phyloP scores from a whole-genome alignment of 2,888 invertebrate species.

The Tetrapedia diversipes region DNA sequence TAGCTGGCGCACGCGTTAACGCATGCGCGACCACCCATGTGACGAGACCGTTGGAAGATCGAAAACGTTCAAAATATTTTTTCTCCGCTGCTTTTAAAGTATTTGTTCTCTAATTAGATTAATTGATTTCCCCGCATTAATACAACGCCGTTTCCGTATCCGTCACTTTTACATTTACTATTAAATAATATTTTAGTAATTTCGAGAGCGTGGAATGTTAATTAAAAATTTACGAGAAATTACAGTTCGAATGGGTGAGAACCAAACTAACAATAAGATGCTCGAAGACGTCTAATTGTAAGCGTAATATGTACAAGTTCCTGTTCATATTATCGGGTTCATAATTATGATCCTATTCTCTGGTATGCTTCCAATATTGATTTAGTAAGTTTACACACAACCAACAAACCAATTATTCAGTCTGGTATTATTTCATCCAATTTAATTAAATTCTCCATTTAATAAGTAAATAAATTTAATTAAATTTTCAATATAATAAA shows the following conservation, averaged over 20 bases:
- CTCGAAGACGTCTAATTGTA: conserved; percentile 2
- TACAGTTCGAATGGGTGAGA: background rate
- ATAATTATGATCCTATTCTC: background rate
- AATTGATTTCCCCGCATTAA: conserved; percentile 4
- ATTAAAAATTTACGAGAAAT: conserved; percentile 21
- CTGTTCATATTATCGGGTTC: background rate
- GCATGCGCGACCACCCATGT: conserved; percentile 48
- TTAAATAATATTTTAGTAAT: conserved; percentile 13
- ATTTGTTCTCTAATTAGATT: background rate
- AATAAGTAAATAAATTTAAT: too few relatives aligned
- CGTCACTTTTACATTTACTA: background rate
- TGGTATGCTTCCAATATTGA: conserved; percentile 20
- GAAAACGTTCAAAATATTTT: conserved; percentile 41
- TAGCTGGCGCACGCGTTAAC: conserved; percentile 5
- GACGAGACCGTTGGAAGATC: conserved; percentile 42
- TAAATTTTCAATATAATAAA: background rate
- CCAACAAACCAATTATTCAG: conserved; percentile 1
- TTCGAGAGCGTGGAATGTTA: background rate
- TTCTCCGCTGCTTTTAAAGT: conserved; percentile 10
- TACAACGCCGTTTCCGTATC: background rate
- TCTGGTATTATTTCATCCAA: background rate
- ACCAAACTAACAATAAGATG: conserved; percentile 18
- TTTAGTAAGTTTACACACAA: conserved; percentile 18
- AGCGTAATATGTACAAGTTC: background rate
- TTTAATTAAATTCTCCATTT: background rate